Evolutionary conservation across 2,797 vertebrate species (phyloP).

Genomic region (Enteromius argenteus): DNA sequence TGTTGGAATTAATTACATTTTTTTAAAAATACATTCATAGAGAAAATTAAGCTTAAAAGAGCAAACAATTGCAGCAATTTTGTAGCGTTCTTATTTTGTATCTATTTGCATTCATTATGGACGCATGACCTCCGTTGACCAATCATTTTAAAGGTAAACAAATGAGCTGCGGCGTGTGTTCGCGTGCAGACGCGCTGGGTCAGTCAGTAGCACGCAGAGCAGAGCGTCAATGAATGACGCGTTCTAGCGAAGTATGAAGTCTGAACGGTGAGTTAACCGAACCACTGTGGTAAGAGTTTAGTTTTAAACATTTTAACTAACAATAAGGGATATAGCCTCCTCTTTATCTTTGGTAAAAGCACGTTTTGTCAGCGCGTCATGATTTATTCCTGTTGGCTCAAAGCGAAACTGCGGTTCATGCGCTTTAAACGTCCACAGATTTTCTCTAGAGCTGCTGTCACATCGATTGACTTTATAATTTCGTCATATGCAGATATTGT

Average conservation of each 20-base stretch:
- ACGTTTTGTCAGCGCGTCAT: neutral
- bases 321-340: too few relatives aligned
- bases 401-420: neutral
- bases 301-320: neutral
- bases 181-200: neutral
- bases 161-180: slow-evolving; percentile 41
- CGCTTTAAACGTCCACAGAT: neutral
- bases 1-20: neutral
- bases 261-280: slow-evolving; percentile 8
- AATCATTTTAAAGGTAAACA: slow-evolving; percentile 83
- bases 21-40: neutral
- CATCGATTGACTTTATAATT: neutral
- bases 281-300: neutral
- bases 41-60: neutral
- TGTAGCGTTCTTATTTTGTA: neutral
- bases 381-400: neutral
- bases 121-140: slow-evolving; percentile 58
- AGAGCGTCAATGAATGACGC: neutral
- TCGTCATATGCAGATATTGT: neutral
- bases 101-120: neutral
- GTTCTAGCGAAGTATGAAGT: neutral
- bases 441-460: neutral
- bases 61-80: neutral
- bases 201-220: neutral
- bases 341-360: neutral